Evolutionary conservation across 2,888 invertebrate genomes (phyloP).

Genomic region (Notodonta ziczac): DNA sequence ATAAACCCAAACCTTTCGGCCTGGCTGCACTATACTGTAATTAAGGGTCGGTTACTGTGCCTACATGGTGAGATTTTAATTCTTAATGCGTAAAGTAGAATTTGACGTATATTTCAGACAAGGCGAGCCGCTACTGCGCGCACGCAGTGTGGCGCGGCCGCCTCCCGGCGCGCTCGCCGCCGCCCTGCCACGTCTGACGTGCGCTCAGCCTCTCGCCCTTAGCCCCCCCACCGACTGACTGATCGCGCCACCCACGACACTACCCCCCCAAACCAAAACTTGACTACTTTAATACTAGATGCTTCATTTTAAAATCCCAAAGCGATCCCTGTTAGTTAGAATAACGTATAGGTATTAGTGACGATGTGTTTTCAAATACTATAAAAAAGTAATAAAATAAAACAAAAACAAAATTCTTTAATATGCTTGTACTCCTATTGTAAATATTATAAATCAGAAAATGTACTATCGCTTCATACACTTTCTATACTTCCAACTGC

Average conservation of each 20-base stretch:
- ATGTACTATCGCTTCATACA: conserved; percentile 72
- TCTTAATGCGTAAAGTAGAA: conserved; percentile 24
- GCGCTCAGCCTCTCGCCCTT: conserved; percentile 31
- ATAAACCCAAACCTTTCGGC: conserved; percentile 22
- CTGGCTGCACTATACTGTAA: conserved; percentile 24
- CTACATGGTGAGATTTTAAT: conserved; percentile 17
- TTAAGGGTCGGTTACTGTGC: conserved; percentile 8
- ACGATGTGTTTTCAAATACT: conserved; percentile 50
- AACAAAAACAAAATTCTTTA: conserved; percentile 53
- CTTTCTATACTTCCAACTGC: conserved; percentile 56
- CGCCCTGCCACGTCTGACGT: conserved; percentile 70
- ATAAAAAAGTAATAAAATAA: conserved; percentile 41
- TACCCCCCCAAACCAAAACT: conserved; percentile 29
- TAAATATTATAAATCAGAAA: conserved; percentile 67
- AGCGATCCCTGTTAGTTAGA: conserved; percentile 45
- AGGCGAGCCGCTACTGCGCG: conserved; percentile 64
- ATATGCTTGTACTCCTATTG: conserved; percentile 68
- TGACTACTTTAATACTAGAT: conserved; percentile 29
- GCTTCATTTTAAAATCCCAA: conserved; percentile 47
- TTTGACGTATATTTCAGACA: conserved; percentile 56
- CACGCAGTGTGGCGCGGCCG: conserved; percentile 69
- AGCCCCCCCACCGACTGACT: conserved; percentile 46
- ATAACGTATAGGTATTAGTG: conserved; percentile 43
- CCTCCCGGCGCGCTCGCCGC: conserved; percentile 70
- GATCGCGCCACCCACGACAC: conserved; percentile 38